Evolutionary conservation across 2,888 invertebrate species (phyloP).

Genomic region (Brassicogethes aeneus): DNA sequence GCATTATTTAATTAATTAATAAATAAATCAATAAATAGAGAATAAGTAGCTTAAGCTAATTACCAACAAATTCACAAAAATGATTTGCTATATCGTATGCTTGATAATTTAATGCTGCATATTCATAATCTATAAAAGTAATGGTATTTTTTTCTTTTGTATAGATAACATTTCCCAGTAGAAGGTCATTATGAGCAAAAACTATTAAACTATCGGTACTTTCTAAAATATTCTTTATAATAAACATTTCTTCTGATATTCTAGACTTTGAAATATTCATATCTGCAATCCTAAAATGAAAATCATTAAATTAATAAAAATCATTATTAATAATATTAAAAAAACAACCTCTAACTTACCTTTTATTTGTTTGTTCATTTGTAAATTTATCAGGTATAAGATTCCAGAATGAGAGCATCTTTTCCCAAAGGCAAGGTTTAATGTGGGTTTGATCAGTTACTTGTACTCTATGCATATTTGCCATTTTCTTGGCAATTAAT

Average conservation of each 20-base stretch:
- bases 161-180: slow-evolving; percentile 89
- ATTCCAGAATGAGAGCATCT: slow-evolving; percentile 62
- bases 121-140: slow-evolving; percentile 96
- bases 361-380: slow-evolving; percentile 34
- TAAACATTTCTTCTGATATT: slow-evolving; percentile 60
- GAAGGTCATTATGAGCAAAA: slow-evolving; percentile 95
- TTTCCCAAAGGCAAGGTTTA: slow-evolving; percentile 67
- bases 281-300: slow-evolving; percentile 50
- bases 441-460: slow-evolving; percentile 26
- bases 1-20: no score
- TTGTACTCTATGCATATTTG: slow-evolving; percentile 65
- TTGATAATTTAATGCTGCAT: slow-evolving; percentile 88
- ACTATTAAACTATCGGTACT: slow-evolving; percentile 68
- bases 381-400: slow-evolving; percentile 64
- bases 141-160: slow-evolving; percentile 59
- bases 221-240: slow-evolving; percentile 53
- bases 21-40: no score
- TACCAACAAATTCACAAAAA: slow-evolving; percentile 94
- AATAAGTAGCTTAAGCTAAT: slow-evolving; percentile 21
- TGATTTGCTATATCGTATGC: slow-evolving; percentile 97
- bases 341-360: slow-evolving; percentile 6
- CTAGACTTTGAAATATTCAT: slow-evolving; percentile 54
- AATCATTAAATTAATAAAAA: slow-evolving; percentile 3
- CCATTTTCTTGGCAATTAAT: slow-evolving; percentile 75
- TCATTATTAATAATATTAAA: no score